Evolutionary conservation across 2,113 vertebrate genomes (phyloP), one percentile per base, ranked within the genome.

Genomic region (Pogona vitticeps): DNA sequence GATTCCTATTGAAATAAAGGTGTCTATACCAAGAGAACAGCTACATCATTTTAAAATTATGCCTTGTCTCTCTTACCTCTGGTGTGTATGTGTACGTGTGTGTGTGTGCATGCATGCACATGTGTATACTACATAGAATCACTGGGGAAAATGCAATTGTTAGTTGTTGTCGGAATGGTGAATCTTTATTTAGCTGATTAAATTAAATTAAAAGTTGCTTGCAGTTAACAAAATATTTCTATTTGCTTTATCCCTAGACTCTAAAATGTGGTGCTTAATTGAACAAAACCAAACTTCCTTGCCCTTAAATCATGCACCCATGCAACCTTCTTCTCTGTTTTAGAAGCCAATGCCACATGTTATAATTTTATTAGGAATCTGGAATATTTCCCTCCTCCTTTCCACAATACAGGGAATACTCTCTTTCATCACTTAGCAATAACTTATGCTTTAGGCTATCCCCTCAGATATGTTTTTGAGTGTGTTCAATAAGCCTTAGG

Each of bases 1-100:
- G 90, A 92, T 94, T 93, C 87, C 38, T 92, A 90, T 84, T 90
- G 89, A 89, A 94, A 91, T 88, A 94, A 92, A 76, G 70, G 76
- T 86, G 93, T 82, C 78, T 76, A 72, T 58, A 86, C 20, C 67
- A 58, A 76, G 26, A 86, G 88, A 88, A 91, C 91, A 92, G 76
- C 31, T 61, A 63, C 90, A 89, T 88, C 88, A 81, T 71, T 71
- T 71, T 91, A 91, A 91, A 91, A 91, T 93, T 90, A 42, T 0
- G n/a, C 65, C 36, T 68, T 38, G 75, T 87, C 63, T 42, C 85
- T 88, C 82, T 90, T 88, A 63, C 15, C 20, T 40, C 26, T 21
- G 21, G 3, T 59, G 12, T 78, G 31, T 20, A 9, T 77, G 76
- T 76, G 31, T 23, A 3, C 36, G 12, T 78, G 31, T 20, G 31